Base-by-base conservation (phyloP, 2,113 vertebrate genomes). In the Aspiorhynchus laticeps region DNA sequence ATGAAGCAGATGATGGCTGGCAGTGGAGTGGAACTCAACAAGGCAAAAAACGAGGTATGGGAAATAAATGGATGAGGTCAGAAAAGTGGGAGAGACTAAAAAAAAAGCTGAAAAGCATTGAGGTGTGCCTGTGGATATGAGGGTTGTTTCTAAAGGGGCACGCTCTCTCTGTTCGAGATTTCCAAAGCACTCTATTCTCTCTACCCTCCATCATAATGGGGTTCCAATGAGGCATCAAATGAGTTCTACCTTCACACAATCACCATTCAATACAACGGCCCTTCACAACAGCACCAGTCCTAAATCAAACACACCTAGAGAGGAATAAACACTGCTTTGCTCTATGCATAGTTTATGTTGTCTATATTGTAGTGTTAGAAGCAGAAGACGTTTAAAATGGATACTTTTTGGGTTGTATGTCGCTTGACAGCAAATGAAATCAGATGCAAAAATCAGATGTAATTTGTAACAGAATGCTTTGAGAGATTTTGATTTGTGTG, bases 181-280 rank as follows among this genome's bases (percentile, higher is more conserved):
- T 91, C 87, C 85, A 89, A 91, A 90, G 80, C 77, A 87, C 87
- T 90, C 91, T 86, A 91, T 90, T 94, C 90, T 87, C 79, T 75
- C 91, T 88, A 80, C 69, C 87, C 89, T 63, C 87, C 82, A 90
- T 89, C 83, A 85, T 93, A 92, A 94, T 93, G 87, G 90, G 86
- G 84, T 91, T 93, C 90, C 91, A 93, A 93, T 93, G 93, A 93
- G 90, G 92, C 90, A 90, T 89, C 92, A 94, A 92, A 94, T 93
- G 91, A 93, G 90, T 88, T 94, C 91, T 89, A 85, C 90, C 85
- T 46, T 79, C 91, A 80, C 78, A 89, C 87, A 89, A 86, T 83
- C 82, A 86, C 84, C 33, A 83, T 78, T 91, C 90, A 89, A 91
- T 90, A 89, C 80, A 92, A 88, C 61, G 83, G 85, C 85, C 85